These are phyloP conservation scores for Rhinatrema bivittatum DNA, from an alignment of 2,797 vertebrate genomes.

Conservation along the genomic window DNA sequence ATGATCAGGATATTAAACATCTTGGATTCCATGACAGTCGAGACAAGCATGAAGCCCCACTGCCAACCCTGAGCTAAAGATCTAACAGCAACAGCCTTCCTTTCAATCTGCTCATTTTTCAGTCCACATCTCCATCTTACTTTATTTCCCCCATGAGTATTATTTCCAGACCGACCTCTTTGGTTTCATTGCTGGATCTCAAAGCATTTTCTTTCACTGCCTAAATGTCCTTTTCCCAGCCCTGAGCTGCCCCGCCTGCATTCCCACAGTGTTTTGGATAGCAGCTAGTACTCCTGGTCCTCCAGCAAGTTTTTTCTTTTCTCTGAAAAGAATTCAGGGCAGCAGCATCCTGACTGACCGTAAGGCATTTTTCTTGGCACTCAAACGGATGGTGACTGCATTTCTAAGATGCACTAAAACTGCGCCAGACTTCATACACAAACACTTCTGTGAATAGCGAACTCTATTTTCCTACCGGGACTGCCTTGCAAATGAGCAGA, in stretches of 20 bases:
- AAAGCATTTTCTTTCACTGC: background rate
- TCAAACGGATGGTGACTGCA: no score
- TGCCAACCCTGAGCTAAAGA: conserved; percentile 2
- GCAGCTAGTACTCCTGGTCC: accelerated
- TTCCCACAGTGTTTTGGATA: background rate
- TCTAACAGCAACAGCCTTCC: conserved; percentile 1
- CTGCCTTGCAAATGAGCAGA: no score
- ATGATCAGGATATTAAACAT: background rate
- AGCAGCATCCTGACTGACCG: background rate
- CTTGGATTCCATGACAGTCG: background rate
- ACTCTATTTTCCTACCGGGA: no score
- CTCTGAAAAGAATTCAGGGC: no score
- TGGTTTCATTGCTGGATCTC: conserved; percentile 1
- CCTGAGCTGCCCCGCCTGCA: background rate
- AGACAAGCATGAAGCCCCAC: background rate
- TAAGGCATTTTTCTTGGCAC: no score
- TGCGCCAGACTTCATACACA: no score
- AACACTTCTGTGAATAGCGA: no score
- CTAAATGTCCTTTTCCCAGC: conserved; percentile 5
- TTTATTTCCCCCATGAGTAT: conserved; percentile 4
- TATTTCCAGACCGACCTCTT: background rate
- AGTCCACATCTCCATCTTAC: conserved; percentile 5
- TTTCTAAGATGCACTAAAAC: no score
- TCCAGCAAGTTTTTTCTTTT: accelerated
- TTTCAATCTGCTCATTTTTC: conserved; percentile 13